Conservation (phyloP, 2,888 invertebrate species). For the Schizotus pectinicornis region DNA sequence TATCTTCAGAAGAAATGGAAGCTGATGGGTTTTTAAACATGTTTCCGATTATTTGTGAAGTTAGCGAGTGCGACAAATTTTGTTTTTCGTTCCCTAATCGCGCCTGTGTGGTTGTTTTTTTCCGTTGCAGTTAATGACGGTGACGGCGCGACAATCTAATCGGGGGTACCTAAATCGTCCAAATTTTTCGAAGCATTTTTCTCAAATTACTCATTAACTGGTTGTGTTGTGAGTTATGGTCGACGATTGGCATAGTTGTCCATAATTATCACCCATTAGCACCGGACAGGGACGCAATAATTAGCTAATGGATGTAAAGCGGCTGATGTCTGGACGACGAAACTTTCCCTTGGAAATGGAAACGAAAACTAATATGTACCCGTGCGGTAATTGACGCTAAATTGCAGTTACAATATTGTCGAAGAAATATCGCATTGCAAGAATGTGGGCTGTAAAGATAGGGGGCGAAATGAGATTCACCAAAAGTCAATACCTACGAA, state of each 20-base stretch:
- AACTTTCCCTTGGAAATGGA: slow-evolving; percentile 12
- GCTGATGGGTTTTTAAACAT: no score
- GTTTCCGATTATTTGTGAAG: no score
- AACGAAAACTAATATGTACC: no score
- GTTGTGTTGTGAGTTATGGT: slow-evolving; percentile 3
- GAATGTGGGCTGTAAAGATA: no score
- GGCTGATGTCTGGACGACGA: neutral
- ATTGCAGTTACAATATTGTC: no score
- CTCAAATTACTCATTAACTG: slow-evolving; percentile 4
- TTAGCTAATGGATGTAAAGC: slow-evolving; percentile 21
- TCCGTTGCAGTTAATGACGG: neutral
- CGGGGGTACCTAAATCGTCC: neutral
- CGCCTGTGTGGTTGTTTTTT: neutral
- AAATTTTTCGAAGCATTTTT: neutral
- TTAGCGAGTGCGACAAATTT: no score
- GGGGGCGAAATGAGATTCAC: no score
- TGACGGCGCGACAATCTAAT: neutral
- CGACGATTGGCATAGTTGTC: slow-evolving; percentile 18
- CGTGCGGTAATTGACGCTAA: no score
- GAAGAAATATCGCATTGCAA: no score
- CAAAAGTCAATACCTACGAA: no score
- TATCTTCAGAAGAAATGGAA: no score
- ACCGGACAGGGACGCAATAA: slow-evolving; percentile 7
- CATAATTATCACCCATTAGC: slow-evolving; percentile 31
- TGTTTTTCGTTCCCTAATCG: no score